Evolutionary conservation across 1,140 invertebrate species (phyloP), one percentile per base, ranked within the genome.

Genomic region (Drosophila murphyi): DNA sequence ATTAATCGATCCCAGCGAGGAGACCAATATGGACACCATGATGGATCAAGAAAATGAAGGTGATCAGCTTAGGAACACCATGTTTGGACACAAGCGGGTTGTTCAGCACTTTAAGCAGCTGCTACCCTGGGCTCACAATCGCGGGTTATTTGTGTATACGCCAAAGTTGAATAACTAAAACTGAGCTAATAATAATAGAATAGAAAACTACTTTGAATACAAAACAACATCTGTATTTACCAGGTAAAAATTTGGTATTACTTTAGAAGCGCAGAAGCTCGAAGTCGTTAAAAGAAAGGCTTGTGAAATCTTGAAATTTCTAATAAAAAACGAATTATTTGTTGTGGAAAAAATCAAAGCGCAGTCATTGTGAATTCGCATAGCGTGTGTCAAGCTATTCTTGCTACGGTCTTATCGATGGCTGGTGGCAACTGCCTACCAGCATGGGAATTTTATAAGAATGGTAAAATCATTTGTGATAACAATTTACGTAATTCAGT

Each of bases 111-210:
- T 77, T 3, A 75, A 79, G 45, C 52, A 55, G 10, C 20, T 91
- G 43, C 48, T 90, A 2, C 90, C 90, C n/a, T 91, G 90, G 90
- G 75, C 81, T 0, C n/a, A 76, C 48, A 70, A 67, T 63, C 76
- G 85, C 0, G 89, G 89, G 4, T 55, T 79, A 0, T 91, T 91
- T 52, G 85, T 86, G 8, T 75, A 67, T 29, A 52, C 0, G n/a
- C 12, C 20, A 70, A 63, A n/a, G 41, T 37, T 39, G 54, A 47
- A 34, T 31, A 34, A 48, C 20, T 56, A 48, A 56, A 68, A 43
- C 34, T 6, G 47, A 47, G 20, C 8, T 10, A 34, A 68, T 56
- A 61, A n/a, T 41, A 8, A 5, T 56, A 29, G 10, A 39, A 55
- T 28, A 12, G 4, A 52, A 31, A 32, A 37, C 5, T 57, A 34